A percentile compares a stretch with the other conserved stretches of the same genome.
Evolutionary conservation across 2,113 vertebrate genomes (phyloP).

Genomic region (Scartelaos histophorus): DNA sequence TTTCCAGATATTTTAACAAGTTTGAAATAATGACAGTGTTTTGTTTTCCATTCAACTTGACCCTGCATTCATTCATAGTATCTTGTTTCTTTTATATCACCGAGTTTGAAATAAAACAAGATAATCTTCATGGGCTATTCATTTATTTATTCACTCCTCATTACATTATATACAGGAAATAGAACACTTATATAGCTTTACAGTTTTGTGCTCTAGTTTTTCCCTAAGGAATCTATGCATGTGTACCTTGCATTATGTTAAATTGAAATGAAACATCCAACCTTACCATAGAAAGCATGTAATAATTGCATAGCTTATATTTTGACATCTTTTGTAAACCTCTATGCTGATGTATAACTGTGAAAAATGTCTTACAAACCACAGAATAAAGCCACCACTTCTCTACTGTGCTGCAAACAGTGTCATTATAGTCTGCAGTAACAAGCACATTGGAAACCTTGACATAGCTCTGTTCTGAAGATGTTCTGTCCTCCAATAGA

Average conservation of each 20-base stretch:
- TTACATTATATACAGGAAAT: too few species aligned
- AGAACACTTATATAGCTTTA: too few species aligned
- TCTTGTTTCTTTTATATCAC: too few species aligned
- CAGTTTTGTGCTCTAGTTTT: too few species aligned
- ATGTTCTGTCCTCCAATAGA: background rate
- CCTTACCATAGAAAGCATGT: too few species aligned
- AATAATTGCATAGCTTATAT: too few species aligned
- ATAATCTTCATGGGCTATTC: background rate
- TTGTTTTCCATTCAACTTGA: background rate
- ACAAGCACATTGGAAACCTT: background rate
- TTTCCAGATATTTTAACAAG: conserved; percentile 6
- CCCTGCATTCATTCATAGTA: background rate
- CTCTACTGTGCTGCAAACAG: background rate
- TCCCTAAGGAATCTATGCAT: too few species aligned
- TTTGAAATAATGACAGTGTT: background rate
- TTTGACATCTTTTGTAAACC: too few species aligned
- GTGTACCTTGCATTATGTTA: too few species aligned
- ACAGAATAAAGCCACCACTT: background rate
- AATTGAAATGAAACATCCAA: too few species aligned
- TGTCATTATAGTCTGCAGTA: background rate
- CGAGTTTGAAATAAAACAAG: background rate
- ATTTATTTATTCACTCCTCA: background rate
- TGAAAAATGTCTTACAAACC: background rate
- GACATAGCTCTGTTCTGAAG: background rate
- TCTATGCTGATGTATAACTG: too few species aligned